Evolutionary conservation across 2,113 vertebrate genomes (phyloP).

Genomic region (Lagopus leucura): DNA sequence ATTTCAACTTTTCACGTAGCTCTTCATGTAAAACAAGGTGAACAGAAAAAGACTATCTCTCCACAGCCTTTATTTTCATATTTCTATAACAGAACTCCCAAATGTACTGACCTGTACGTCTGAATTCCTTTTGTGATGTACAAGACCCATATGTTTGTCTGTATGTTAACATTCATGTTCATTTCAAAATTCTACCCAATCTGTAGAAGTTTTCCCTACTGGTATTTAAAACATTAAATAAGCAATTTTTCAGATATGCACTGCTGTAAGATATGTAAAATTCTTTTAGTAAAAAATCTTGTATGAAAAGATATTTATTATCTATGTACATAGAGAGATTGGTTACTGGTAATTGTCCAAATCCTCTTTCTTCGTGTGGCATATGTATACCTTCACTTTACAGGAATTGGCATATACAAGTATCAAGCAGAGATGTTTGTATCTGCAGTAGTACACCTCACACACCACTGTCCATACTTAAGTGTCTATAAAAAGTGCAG

Average conservation of each 20-base stretch:
- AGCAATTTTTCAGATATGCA: not conserved
- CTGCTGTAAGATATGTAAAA: not conserved
- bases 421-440: not conserved
- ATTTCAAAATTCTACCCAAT: not conserved
- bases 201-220: not conserved
- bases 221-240: not conserved
- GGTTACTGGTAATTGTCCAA: not conserved
- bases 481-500: not conserved
- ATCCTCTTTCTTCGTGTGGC: not conserved
- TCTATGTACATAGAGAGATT: not conserved
- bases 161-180: not conserved
- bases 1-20: not conserved
- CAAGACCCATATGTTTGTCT: rapidly evolving
- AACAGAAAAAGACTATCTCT: not conserved
- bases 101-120: not conserved
- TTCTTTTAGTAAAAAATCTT: not conserved
- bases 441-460: not conserved
- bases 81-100: not conserved
- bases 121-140: not conserved
- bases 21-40: not conserved
- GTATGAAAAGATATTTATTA: not conserved
- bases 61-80: not conserved
- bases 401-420: not conserved
- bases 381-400: not conserved
- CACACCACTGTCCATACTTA: not conserved